A percentile compares a stretch with the other conserved stretches of the same genome.
phyloP scores from a whole-genome alignment of 2,797 vertebrate species.

The Echeneis naucrates region DNA sequence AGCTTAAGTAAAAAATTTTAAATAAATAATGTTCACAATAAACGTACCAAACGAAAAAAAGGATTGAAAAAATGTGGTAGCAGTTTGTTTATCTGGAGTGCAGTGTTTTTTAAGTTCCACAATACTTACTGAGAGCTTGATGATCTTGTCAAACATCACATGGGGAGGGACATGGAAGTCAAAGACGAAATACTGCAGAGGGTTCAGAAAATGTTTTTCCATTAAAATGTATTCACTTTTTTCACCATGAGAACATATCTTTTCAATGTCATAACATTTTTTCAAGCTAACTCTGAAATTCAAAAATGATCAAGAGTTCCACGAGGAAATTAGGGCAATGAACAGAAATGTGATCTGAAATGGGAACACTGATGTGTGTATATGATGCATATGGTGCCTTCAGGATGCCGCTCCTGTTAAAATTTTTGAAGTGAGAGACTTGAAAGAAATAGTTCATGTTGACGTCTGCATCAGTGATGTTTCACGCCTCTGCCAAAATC shows the following conservation, averaged over 20 bases:
- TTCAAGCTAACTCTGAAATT: conserved; percentile 7
- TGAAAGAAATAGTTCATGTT: conserved; percentile 6
- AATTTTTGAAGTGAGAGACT: neutral
- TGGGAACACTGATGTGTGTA: too few species aligned
- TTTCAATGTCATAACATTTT: neutral
- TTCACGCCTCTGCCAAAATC: neutral
- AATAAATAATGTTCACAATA: conserved; percentile 1
- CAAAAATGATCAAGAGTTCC: conserved; percentile 6
- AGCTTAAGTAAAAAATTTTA: neutral
- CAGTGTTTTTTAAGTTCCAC: neutral
- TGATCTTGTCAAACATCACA: conserved; percentile 98
- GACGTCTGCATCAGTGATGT: neutral
- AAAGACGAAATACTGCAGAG: conserved; percentile 94
- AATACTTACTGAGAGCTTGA: conserved; percentile 95
- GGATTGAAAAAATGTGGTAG: neutral
- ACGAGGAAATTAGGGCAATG: neutral
- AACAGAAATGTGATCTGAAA: too few species aligned
- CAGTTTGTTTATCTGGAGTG: neutral
- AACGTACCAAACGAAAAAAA: neutral
- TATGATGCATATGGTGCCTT: too few species aligned
- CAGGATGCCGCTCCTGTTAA: conserved; percentile 4
- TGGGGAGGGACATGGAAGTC: conserved; percentile 96
- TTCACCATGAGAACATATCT: neutral
- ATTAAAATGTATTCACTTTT: conserved; percentile 12
- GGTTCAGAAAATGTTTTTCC: conserved; percentile 36